Evolutionary conservation across 2,888 invertebrate genomes (phyloP).

Genomic region (Labia minor): DNA sequence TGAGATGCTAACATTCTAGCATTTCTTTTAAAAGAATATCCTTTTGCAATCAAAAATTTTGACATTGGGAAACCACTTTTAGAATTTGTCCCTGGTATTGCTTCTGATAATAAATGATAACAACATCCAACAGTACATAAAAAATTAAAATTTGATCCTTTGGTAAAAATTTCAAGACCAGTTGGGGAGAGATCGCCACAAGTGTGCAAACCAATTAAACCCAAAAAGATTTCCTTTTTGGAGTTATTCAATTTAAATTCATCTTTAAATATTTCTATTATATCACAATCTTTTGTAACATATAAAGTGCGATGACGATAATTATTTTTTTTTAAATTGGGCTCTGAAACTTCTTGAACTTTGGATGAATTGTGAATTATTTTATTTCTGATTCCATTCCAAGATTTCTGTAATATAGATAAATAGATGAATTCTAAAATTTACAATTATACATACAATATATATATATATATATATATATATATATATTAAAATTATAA

Average conservation of each 20-base stretch:
- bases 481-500: background rate
- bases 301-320: conserved; percentile 31
- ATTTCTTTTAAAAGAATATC: conserved; percentile 53
- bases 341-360: conserved; percentile 36
- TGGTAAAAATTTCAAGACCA: conserved; percentile 56
- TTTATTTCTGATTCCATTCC: conserved; percentile 36
- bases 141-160: conserved; percentile 43
- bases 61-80: conserved; percentile 58
- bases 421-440: too few species aligned
- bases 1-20: conserved; percentile 80
- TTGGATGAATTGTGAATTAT: background rate
- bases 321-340: background rate
- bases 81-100: conserved; percentile 38
- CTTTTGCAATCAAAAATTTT: conserved; percentile 41
- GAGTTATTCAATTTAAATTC: background rate
- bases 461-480: conserved; percentile 8
- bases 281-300: conserved; percentile 48
- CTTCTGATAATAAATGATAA: conserved; percentile 66
- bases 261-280: conserved; percentile 35
- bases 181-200: conserved; percentile 74
- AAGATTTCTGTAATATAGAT: conserved; percentile 44
- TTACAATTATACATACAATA: too few species aligned
- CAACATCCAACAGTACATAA: conserved; percentile 82
- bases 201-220: conserved; percentile 66
- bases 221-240: conserved; percentile 25